Evolutionary conservation across 1,140 invertebrate genomes (phyloP).

Genomic region (Conus ventricosus): DNA sequence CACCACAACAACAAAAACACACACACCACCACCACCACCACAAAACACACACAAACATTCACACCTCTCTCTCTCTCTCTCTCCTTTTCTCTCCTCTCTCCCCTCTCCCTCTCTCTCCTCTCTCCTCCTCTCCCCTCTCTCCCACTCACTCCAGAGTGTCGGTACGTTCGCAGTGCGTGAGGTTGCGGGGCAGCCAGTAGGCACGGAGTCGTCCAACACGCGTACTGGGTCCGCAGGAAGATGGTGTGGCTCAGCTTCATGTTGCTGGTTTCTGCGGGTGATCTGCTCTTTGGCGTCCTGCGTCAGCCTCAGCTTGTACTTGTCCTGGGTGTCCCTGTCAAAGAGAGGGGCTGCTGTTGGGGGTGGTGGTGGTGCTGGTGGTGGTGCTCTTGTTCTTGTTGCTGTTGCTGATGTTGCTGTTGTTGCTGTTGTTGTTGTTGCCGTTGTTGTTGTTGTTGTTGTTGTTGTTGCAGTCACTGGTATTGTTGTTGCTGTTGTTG

Average conservation of each 20-base stretch:
- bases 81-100: too few species aligned
- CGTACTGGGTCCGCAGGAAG: constrained; percentile 74
- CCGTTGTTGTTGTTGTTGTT: too few species aligned
- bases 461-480: too few species aligned
- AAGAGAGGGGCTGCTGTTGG: neutral
- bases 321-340: constrained; percentile 73
- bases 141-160: constrained; percentile 19
- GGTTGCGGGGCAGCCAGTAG: constrained; percentile 74
- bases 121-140: neutral
- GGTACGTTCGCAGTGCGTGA: constrained; percentile 70
- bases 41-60: too few species aligned
- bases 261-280: constrained; percentile 61
- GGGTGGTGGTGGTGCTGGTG: too few species aligned
- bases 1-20: too few species aligned
- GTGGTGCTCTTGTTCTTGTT: too few species aligned
- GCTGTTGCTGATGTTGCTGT: too few species aligned
- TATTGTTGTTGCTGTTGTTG: too few species aligned
- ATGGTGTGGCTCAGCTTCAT: constrained; percentile 71
- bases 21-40: too few species aligned
- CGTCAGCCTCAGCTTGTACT: constrained; percentile 72
- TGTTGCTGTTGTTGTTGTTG: too few species aligned
- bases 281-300: constrained; percentile 69
- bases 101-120: neutral
- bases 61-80: too few species aligned
- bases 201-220: constrained; percentile 71